Conservation (phyloP, 2,113 vertebrate genomes). For the Pomatorhinus ruficollis region DNA sequence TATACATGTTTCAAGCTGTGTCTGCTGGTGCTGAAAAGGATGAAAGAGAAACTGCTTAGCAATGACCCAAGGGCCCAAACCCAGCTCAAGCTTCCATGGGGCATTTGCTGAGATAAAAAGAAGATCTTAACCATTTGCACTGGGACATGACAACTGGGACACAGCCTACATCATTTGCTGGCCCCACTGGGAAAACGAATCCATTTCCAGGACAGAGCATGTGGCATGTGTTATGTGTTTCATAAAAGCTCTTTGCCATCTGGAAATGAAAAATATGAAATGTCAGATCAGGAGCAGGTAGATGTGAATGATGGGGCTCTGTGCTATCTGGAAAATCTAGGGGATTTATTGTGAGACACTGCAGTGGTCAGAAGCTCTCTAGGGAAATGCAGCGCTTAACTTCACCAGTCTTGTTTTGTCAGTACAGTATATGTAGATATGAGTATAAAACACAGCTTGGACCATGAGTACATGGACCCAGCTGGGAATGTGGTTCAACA, state of each 20-base stretch:
- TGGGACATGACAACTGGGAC: constrained; percentile 54
- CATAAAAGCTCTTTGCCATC: constrained; percentile 47
- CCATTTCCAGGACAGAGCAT: constrained; percentile 37
- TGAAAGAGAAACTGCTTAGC: constrained; percentile 68
- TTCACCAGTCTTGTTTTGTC: background rate
- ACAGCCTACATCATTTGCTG: constrained; percentile 28
- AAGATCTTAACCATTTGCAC: constrained; percentile 63
- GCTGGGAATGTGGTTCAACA: background rate
- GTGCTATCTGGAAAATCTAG: background rate
- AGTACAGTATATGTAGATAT: background rate
- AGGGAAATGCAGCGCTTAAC: background rate
- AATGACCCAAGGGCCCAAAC: constrained; percentile 63
- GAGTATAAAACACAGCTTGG: background rate
- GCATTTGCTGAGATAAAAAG: constrained; percentile 64
- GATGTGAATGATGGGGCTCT: background rate
- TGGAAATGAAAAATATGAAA: background rate
- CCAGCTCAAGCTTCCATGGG: constrained; percentile 41
- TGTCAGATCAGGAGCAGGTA: constrained; percentile 5
- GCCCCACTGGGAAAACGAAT: constrained; percentile 32
- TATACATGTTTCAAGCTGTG: constrained; percentile 66
- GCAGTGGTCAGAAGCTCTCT: background rate
- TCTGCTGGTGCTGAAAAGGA: constrained; percentile 60
- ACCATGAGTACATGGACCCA: background rate
- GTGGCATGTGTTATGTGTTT: constrained; percentile 11
- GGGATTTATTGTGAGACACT: background rate